These are phyloP conservation scores for Diabrotica undecimpunctata DNA, from an alignment of 1,140 invertebrate genomes.

Conservation along the genomic window DNA sequence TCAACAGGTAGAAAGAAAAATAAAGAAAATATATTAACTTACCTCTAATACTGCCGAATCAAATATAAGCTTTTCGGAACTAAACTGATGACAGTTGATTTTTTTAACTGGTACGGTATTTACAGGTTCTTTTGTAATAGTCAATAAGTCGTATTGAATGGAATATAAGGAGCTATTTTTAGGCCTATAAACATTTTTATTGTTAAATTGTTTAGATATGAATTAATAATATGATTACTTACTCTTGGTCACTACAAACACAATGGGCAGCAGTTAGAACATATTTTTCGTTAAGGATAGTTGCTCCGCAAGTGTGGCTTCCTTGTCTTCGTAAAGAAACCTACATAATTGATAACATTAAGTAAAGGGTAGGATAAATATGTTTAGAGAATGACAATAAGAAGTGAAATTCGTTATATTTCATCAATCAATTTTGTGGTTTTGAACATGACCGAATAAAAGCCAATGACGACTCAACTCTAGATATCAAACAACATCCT, in stretches of 20 bases:
- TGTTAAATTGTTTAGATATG: not conserved
- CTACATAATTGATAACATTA: not conserved
- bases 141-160: constrained; percentile 28
- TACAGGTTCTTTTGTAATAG: constrained; percentile 23
- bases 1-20: no score
- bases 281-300: constrained; percentile 33
- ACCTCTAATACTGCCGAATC: constrained; percentile 29
- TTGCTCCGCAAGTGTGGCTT: constrained; percentile 32
- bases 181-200: constrained; percentile 19
- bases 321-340: constrained; percentile 6
- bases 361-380: no score
- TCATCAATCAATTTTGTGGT: no score
- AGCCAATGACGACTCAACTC: no score
- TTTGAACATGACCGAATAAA: no score
- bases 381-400: no score
- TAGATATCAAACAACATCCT: no score
- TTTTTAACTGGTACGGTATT: constrained; percentile 23
- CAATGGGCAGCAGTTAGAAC: constrained; percentile 38
- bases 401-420: no score
- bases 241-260: constrained; percentile 24
- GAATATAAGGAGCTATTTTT: constrained; percentile 22
- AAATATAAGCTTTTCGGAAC: constrained; percentile 23
- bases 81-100: constrained; percentile 27
- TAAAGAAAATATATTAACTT: not conserved
- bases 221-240: constrained; percentile 11